Evolutionary conservation across 2,113 vertebrate genomes (phyloP), one percentile per base, ranked within the genome.

Genomic region (Charina bottae): DNA sequence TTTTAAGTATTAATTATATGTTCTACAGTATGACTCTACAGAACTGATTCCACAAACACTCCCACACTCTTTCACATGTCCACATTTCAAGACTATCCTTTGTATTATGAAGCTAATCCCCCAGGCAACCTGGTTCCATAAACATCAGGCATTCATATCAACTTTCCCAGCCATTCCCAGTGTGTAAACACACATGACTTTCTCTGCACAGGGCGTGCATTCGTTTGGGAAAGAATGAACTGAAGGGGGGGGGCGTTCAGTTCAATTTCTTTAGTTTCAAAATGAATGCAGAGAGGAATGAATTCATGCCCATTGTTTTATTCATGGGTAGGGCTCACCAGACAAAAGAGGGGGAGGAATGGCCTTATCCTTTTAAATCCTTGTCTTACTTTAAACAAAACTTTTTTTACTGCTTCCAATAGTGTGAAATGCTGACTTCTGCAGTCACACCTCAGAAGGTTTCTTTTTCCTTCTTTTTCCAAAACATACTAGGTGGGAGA

Each of bases 61-160:
- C 0, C 56, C 55, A 46, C 33, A 7, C 0, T 0, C 0, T 0
- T 28, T 19, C 91, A 84, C 8, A 1, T 91, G 85, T 37, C 91
- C 55, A 62, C n/a, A 33, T 92, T 83, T 83, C 0, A 0, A 1
- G 0, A 0, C 83, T 23, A 12, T 85, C 88, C 24, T 89, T 84
- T 54, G n/a, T 64, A 23, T 17, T n/a, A 10, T 55, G 59, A 9
- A 58, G 21, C 12, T 89, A 84, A 56, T 58, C 49, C 12, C 46
- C 49, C 53, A 68, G 54, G 49, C 26, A 78, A 26, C 26, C 28
- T 78, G 37, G 33, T 56, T 86, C 54, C 24, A 24, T 26, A 56
- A 56, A 42, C 46, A 54, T 9, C 56, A 28, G 6, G 19, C 17
- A 59, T 72, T 68, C n/a, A 21, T 9, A 54, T 12, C 33, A 68